Evolutionary conservation across 2,113 vertebrate species (phyloP).

Genomic region (Melanocharis versteri): DNA sequence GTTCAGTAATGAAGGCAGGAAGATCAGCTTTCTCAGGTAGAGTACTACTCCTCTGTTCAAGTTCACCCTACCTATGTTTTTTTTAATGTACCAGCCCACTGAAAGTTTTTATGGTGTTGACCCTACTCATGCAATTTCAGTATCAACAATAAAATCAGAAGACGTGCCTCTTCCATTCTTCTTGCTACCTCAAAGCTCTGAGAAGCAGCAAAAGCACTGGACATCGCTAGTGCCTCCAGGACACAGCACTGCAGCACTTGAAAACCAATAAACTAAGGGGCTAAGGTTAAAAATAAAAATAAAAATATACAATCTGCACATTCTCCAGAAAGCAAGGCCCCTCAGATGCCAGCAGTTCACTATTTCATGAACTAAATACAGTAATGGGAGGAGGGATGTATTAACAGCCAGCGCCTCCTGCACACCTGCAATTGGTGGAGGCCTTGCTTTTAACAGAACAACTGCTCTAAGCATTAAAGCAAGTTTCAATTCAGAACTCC

Average conservation of each 20-base stretch:
- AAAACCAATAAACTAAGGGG: not conserved
- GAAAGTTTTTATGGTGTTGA: not conserved
- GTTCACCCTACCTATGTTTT: not conserved
- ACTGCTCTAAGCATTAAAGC: not conserved
- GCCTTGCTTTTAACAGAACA: not conserved
- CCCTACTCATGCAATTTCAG: not conserved
- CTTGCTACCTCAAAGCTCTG: not conserved
- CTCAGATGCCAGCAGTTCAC: not conserved
- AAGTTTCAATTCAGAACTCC: not conserved
- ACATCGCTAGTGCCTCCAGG: not conserved
- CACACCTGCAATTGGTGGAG: not conserved
- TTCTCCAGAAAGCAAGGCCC: not conserved
- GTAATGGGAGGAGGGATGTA: not conserved
- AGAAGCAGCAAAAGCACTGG: not conserved
- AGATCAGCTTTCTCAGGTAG: not conserved
- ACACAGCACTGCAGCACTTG: not conserved
- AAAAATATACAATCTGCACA: not conserved
- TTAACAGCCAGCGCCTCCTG: slow-evolving; percentile 36
- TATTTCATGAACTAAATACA: slow-evolving; percentile 15
- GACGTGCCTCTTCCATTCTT: not conserved
- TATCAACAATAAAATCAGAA: not conserved
- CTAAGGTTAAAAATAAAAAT: not conserved
- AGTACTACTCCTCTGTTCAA: not conserved
- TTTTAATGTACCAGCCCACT: not conserved
- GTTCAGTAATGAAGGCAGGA: not conserved